phyloP scores from a whole-genome alignment of 1,140 invertebrate genomes.

The Galleria mellonella region DNA sequence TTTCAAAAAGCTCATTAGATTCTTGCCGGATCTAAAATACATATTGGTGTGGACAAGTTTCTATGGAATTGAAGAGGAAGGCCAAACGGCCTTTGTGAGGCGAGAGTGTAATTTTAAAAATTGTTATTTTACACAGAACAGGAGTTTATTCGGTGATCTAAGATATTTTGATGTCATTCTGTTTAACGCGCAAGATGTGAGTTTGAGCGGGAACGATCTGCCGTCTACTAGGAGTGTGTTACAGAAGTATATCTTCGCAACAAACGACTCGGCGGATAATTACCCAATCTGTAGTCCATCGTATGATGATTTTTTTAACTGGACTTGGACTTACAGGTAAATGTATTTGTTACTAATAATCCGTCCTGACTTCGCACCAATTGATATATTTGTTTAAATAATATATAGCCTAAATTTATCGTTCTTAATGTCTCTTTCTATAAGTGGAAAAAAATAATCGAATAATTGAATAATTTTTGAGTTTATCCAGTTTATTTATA shows the following conservation, averaged over 20 bases:
- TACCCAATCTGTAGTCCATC: slow-evolving; percentile 42
- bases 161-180: slow-evolving; percentile 60
- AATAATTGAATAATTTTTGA: too few relatives aligned
- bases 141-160: slow-evolving; percentile 31
- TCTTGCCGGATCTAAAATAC: slow-evolving; percentile 34
- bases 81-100: slow-evolving; percentile 33
- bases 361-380: too few relatives aligned
- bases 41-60: slow-evolving; percentile 39
- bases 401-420: too few relatives aligned
- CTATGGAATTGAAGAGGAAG: slow-evolving; percentile 21
- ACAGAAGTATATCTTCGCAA: slow-evolving; percentile 69
- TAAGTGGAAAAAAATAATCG: too few relatives aligned
- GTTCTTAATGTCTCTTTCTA: too few relatives aligned
- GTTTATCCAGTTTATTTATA: too few relatives aligned
- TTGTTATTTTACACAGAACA: slow-evolving; percentile 49
- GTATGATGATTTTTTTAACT: slow-evolving; percentile 75
- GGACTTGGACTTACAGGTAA: slow-evolving; percentile 79
- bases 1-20: slow-evolving; percentile 27
- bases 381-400: too few relatives aligned
- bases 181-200: slow-evolving; percentile 46
- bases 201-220: slow-evolving; percentile 9
- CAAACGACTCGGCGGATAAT: slow-evolving; percentile 52
- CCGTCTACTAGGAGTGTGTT: slow-evolving; percentile 24
- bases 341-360: too few relatives aligned
- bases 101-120: slow-evolving; percentile 31